These are phyloP conservation scores for Scaptodrosophila lebanonensis DNA, from an alignment of 1,140 invertebrate species.

Conservation along the genomic window DNA sequence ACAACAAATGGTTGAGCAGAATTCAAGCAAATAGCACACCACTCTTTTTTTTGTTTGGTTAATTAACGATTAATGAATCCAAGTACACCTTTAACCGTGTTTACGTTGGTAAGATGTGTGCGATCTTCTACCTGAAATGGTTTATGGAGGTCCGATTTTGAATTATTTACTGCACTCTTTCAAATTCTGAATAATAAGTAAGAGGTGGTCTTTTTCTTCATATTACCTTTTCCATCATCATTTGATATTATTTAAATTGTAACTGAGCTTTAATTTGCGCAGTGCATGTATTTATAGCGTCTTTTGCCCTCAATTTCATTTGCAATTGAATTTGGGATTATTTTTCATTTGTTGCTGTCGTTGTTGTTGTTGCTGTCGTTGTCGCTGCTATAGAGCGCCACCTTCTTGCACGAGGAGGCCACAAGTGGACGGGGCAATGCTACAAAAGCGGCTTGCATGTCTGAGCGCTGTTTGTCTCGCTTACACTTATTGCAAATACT, in stretches of 20 bases:
- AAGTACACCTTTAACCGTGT: no score
- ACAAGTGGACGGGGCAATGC: conserved; percentile 48
- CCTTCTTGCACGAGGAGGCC: conserved; percentile 58
- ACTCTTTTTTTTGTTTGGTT: no score
- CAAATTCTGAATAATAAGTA: no score
- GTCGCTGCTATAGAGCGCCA: no score
- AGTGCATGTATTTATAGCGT: conserved; percentile 56
- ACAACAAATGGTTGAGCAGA: no score
- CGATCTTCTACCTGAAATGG: no score
- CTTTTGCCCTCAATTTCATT: conserved; percentile 71
- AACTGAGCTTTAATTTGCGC: conserved; percentile 2
- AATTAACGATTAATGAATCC: no score
- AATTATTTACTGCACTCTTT: no score
- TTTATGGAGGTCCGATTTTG: no score
- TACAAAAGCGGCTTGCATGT: conserved; percentile 65
- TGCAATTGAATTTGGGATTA: conserved; percentile 74
- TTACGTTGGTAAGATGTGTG: no score
- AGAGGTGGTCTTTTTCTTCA: conserved; percentile 8
- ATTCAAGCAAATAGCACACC: no score
- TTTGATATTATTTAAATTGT: conserved; percentile 4
- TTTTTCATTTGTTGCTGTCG: conserved; percentile 67
- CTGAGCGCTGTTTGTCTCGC: conserved; percentile 64
- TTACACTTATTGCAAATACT: conserved; percentile 4
- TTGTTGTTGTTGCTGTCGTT: no score
- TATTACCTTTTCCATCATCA: conserved; percentile 9